A percentile compares a stretch with the other conserved stretches of the same genome.
phyloP scores from a whole-genome alignment of 2,797 vertebrate species.

The Labroides dimidiatus region DNA sequence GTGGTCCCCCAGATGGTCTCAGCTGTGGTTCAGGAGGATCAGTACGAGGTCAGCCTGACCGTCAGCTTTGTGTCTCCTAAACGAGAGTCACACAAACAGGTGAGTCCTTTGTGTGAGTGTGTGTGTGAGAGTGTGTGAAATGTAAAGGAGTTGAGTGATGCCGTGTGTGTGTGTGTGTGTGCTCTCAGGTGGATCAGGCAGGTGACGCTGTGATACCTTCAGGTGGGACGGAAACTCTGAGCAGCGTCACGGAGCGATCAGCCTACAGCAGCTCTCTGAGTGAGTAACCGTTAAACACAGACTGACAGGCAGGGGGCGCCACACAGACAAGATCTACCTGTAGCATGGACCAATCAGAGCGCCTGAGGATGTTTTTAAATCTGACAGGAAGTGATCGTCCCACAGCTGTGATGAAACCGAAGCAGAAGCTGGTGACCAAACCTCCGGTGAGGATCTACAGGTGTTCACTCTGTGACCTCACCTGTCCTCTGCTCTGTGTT shows the following conservation, averaged over 20 bases:
- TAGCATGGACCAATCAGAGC: too few relatives aligned
- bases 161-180: not conserved
- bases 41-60: conserved; percentile 86
- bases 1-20: conserved; percentile 86
- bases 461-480: not conserved
- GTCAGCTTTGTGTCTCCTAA: conserved; percentile 85
- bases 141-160: not conserved
- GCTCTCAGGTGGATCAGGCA: conserved; percentile 22
- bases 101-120: not conserved
- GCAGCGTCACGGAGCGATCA: conserved; percentile 73
- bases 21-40: conserved; percentile 88
- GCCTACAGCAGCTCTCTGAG: conserved; percentile 65
- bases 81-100: conserved; percentile 12
- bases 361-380: too few relatives aligned
- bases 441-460: conserved; percentile 34
- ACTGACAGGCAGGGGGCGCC: too few relatives aligned
- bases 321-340: too few relatives aligned
- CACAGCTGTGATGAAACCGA: not conserved
- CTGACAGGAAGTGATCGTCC: conserved; percentile 37
- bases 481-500: not conserved
- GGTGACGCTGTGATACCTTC: conserved; percentile 19
- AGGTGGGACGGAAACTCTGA: conserved; percentile 69
- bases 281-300: conserved; percentile 57
- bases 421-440: not conserved
- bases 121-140: not conserved